Base-by-base conservation (phyloP, 2,113 vertebrate species). In the Dromas ardeola region DNA sequence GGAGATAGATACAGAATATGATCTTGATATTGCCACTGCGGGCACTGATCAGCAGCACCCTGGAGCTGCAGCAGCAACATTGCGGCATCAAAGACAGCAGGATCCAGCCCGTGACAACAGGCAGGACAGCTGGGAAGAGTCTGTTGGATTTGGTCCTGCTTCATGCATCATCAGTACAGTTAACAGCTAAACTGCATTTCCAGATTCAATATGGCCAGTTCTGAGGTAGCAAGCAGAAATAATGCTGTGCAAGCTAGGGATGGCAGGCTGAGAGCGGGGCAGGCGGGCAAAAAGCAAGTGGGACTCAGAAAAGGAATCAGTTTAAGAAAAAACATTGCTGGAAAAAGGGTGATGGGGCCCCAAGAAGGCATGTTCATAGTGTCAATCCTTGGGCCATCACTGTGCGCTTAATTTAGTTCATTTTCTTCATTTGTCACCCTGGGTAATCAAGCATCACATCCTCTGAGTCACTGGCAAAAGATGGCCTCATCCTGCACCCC, bases 181-280 rank as follows among this genome's bases (percentile, higher is more conserved):
- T 79, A 81, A 72, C 21, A 69, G 70, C 56, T 73, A 50, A 72
- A 76, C 1, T 72, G 58, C 43, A 72, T 79, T 92, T 84, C 80
- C 85, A 87, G 40, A n/a, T 30, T 42, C 86, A 76, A 38, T 43
- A 56, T 2, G 13, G 77, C 22, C 23, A 3, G 27, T 61, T 53
- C 40, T 29, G 77, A 36, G 10, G 38, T 3, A 80, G 58, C 0
- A 23, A 83, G 63, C 50, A 90, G 82, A 53, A 77, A 17, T 7
- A 59, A 47, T 0, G 0, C 14, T 0, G 0, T 6, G 38, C 0
- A 3, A 91, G 81, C 23, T 56, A 13, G 21, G 2, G 27, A 40
- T 1, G 14, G 43, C 32, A 30, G 16, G 43, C 32, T 63, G 47
- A 40, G 67, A 78, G 58, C 2, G 2, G 42, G 32, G 53, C 74